Percentiles rank a stretch among this genome's conserved stretches.
Evolutionary conservation across 2,113 vertebrate genomes (phyloP).

Genomic region (Podarcis raffonei): DNA sequence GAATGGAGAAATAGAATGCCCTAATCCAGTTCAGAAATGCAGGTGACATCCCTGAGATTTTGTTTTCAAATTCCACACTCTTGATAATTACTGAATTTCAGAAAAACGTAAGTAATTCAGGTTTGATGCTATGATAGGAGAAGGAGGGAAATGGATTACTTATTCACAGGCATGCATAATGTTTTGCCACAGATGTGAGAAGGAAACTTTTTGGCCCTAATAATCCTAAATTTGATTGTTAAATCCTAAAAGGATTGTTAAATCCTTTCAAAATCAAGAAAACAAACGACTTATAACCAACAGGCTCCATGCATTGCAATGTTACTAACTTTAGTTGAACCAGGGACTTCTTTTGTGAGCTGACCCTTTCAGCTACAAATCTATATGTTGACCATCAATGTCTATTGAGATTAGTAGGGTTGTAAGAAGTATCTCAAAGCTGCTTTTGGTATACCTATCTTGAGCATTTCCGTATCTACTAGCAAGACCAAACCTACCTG

Average conservation of each 20-base stretch:
- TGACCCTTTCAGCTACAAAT: not conserved
- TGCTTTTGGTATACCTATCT: fast-evolving
- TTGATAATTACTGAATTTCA: not conserved
- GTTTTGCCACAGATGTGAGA: not conserved
- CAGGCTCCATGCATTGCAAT: not conserved
- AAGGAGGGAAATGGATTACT: not conserved
- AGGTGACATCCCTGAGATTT: not conserved
- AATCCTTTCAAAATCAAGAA: not conserved
- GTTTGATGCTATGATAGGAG: not conserved
- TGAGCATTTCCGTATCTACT: not conserved
- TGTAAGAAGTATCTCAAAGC: not conserved
- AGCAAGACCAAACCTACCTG: not conserved
- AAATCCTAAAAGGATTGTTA: not conserved
- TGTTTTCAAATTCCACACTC: not conserved
- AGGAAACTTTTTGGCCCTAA: not conserved
- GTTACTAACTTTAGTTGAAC: not conserved
- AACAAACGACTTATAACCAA: not conserved
- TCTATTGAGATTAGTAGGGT: not conserved
- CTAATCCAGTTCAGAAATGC: not conserved
- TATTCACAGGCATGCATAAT: not conserved
- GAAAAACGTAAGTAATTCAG: too few relatives aligned
- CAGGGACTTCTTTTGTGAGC: not conserved
- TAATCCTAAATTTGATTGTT: not conserved
- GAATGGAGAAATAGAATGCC: not conserved
- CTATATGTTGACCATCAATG: not conserved